Conservation (phyloP, 2,888 invertebrate genomes). For the Pollenia griseotomentosa region DNA sequence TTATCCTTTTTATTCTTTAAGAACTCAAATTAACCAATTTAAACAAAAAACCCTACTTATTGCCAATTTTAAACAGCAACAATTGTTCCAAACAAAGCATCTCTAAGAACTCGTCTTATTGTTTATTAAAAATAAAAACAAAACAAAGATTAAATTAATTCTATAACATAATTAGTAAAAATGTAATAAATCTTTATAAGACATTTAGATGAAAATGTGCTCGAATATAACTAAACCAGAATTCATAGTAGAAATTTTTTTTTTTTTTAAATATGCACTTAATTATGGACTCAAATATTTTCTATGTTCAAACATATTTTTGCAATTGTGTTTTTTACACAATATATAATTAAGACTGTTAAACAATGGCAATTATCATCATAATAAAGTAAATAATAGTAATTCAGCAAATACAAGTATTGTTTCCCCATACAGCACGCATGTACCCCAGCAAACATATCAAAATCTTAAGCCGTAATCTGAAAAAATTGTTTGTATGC, state of each 20-base stretch:
- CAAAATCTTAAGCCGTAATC: constrained; percentile 7
- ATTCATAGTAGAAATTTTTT: not conserved
- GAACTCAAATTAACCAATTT: too few relatives aligned
- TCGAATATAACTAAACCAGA: constrained; percentile 28
- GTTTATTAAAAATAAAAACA: not conserved
- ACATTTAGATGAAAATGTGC: constrained; percentile 55
- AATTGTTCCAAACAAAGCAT: too few relatives aligned
- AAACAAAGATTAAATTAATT: constrained; percentile 15
- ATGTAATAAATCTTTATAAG: constrained; percentile 61
- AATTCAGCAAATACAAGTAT: constrained; percentile 55
- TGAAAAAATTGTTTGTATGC: constrained; percentile 16
- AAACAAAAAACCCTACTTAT: too few relatives aligned
- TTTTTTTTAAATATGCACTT: not conserved
- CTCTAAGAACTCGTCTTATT: not conserved
- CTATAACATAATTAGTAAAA: constrained; percentile 61
- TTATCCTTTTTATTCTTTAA: too few relatives aligned
- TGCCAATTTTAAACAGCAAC: too few relatives aligned
- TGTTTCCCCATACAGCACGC: constrained; percentile 50
- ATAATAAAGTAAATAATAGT: constrained; percentile 73
- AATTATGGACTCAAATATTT: constrained; percentile 27
- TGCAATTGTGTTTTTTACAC: constrained; percentile 34
- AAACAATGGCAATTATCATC: constrained; percentile 73
- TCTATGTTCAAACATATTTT: constrained; percentile 17
- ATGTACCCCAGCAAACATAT: constrained; percentile 32
- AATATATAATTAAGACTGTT: constrained; percentile 67